Conservation (phyloP, 2,797 vertebrate species). For the Holocentrus rufus region DNA sequence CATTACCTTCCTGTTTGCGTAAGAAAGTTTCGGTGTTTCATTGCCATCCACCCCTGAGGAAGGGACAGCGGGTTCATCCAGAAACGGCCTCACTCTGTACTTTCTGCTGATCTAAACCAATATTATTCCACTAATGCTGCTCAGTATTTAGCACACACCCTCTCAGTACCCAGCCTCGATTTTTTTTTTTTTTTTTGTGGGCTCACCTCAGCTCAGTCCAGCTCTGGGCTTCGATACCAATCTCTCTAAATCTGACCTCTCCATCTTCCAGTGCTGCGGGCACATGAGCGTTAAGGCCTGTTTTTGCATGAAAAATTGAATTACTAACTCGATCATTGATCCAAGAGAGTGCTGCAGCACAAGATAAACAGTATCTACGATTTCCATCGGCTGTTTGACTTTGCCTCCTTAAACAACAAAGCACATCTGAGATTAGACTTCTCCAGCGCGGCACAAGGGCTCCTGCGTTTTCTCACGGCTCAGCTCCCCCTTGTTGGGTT, state of each 20-base stretch:
- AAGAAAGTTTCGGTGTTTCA: slow-evolving; percentile 26
- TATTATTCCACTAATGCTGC: slow-evolving; percentile 20
- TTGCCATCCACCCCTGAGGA: background rate
- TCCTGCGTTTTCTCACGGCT: no score
- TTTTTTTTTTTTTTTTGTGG: slow-evolving; percentile 29
- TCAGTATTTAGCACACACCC: slow-evolving; percentile 29
- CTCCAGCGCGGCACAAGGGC: background rate
- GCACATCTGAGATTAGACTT: slow-evolving; percentile 9
- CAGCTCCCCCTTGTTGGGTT: slow-evolving; percentile 23
- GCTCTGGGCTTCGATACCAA: slow-evolving; percentile 21
- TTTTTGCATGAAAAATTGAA: slow-evolving; percentile 62
- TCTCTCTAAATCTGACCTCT: background rate
- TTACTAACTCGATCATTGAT: slow-evolving; percentile 66
- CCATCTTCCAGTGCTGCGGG: slow-evolving; percentile 28
- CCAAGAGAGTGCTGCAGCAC: slow-evolving; percentile 49
- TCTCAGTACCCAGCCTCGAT: slow-evolving; percentile 6
- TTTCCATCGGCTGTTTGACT: slow-evolving; percentile 26
- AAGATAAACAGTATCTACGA: slow-evolving; percentile 64
- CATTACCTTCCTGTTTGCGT: slow-evolving; percentile 53
- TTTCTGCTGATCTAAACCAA: slow-evolving; percentile 22
- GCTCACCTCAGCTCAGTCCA: slow-evolving; percentile 2
- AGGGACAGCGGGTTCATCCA: background rate
- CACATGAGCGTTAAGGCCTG: slow-evolving; percentile 8
- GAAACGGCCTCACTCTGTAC: slow-evolving; percentile 12
- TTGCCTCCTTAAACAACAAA: slow-evolving; percentile 15